These are phyloP conservation scores for Crax fasciolata DNA, from an alignment of 2,797 vertebrate species.

Conservation along the genomic window DNA sequence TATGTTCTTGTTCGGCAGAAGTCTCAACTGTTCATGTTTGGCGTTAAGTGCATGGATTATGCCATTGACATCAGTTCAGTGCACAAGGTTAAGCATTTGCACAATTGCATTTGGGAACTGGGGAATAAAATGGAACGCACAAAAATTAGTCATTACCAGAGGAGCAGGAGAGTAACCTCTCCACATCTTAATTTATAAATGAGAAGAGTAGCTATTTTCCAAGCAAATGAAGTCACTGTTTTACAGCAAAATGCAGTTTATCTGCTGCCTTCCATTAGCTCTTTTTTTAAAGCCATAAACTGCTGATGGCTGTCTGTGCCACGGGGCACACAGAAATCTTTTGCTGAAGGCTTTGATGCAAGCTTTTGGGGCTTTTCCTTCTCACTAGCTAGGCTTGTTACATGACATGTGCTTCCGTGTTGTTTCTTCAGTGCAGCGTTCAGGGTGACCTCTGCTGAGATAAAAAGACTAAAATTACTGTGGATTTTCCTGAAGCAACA, in stretches of 20 bases:
- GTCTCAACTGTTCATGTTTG: background rate
- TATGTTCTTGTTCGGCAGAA: background rate
- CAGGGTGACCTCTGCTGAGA: slow-evolving; percentile 60
- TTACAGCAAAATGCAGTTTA: background rate
- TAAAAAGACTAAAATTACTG: slow-evolving; percentile 32
- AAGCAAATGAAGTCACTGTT: background rate
- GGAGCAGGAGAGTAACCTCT: background rate
- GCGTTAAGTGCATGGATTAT: background rate
- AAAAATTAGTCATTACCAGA: background rate
- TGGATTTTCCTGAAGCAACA: slow-evolving; percentile 10
- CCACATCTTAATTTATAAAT: slow-evolving; percentile 1
- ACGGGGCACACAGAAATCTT: background rate
- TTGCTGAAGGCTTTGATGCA: slow-evolving; percentile 44
- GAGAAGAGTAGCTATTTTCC: background rate
- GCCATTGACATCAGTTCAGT: background rate
- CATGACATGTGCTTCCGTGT: slow-evolving; percentile 37
- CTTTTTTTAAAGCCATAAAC: background rate
- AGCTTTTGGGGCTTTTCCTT: background rate
- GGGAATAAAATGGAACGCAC: slow-evolving; percentile 3
- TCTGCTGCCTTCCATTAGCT: background rate
- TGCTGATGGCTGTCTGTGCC: background rate
- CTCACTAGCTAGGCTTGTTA: background rate
- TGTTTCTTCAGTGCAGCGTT: slow-evolving; percentile 8
- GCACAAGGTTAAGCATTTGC: slow-evolving; percentile 36
- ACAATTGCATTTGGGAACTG: slow-evolving; percentile 28